phyloP scores from a whole-genome alignment of 2,113 vertebrate genomes.

The Micromys minutus region DNA sequence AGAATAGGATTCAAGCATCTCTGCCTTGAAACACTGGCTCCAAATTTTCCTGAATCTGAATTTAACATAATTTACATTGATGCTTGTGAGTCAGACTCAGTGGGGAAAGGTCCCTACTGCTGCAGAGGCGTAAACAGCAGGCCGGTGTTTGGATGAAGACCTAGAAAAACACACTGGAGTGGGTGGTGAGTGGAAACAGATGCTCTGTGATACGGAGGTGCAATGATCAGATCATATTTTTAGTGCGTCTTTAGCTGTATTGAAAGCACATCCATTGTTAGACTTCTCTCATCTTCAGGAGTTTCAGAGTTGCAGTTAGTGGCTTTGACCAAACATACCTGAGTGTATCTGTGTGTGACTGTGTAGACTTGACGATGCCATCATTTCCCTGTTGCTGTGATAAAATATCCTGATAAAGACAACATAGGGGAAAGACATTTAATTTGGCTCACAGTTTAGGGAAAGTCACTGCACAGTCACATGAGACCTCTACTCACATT shows the following conservation, averaged over 20 bases:
- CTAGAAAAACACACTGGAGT: not conserved
- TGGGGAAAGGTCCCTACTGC: not conserved
- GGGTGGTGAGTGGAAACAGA: not conserved
- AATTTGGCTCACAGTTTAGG: not conserved
- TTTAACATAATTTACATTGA: not conserved
- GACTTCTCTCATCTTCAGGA: not conserved
- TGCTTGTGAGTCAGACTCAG: not conserved
- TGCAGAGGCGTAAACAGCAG: not conserved
- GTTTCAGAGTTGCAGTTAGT: not conserved
- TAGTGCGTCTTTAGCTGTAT: not conserved
- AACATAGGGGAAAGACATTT: not conserved
- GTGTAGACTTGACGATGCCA: not conserved
- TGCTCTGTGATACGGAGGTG: not conserved
- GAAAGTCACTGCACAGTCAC: not conserved
- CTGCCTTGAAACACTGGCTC: not conserved
- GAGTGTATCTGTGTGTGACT: not conserved
- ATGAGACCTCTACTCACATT: not conserved
- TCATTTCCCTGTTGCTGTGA: not conserved
- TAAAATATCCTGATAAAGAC: not conserved
- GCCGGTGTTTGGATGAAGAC: not conserved
- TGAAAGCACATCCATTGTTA: not conserved
- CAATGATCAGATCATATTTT: not conserved
- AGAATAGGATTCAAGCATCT: not conserved
- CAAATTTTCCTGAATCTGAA: not conserved
- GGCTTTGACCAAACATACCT: not conserved